phyloP scores from a whole-genome alignment of 2,888 invertebrate genomes.

The Orthosia gracilis region DNA sequence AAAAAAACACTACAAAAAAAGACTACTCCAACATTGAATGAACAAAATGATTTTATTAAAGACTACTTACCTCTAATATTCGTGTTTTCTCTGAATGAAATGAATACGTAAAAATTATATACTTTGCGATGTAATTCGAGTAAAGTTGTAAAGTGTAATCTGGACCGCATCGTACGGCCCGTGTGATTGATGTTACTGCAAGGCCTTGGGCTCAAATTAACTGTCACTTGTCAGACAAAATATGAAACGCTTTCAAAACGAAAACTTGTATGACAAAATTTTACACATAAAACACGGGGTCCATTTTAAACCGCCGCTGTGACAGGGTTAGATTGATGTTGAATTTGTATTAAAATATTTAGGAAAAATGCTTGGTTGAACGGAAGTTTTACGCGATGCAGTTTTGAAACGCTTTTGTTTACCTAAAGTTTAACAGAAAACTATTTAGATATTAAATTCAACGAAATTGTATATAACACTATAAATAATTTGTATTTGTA shows the following conservation, averaged over 20 bases:
- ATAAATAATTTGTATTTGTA: too few species aligned
- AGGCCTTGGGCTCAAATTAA: conserved; percentile 71
- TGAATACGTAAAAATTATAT: neutral
- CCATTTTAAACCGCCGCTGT: conserved; percentile 52
- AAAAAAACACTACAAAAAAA: too few species aligned
- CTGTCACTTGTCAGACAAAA: conserved; percentile 71
- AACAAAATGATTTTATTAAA: too few species aligned
- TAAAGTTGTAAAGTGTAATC: conserved; percentile 66
- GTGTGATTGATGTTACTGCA: conserved; percentile 75
- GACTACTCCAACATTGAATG: too few species aligned
- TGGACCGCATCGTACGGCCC: conserved; percentile 61
- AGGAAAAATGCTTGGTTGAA: neutral
- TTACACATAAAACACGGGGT: conserved; percentile 56
- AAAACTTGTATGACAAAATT: conserved; percentile 64
- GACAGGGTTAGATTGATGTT: conserved; percentile 61
- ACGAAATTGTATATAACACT: too few species aligned
- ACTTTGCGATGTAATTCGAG: conserved; percentile 40
- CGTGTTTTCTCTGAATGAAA: too few species aligned
- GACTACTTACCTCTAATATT: too few species aligned
- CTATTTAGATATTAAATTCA: neutral
- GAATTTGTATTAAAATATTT: conserved; percentile 1
- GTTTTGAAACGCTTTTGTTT: neutral
- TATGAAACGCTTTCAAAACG: conserved; percentile 65
- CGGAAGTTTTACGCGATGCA: conserved; percentile 2
- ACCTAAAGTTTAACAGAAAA: neutral